phyloP scores from a whole-genome alignment of 2,888 invertebrate genomes.

The Nomada fucata region DNA sequence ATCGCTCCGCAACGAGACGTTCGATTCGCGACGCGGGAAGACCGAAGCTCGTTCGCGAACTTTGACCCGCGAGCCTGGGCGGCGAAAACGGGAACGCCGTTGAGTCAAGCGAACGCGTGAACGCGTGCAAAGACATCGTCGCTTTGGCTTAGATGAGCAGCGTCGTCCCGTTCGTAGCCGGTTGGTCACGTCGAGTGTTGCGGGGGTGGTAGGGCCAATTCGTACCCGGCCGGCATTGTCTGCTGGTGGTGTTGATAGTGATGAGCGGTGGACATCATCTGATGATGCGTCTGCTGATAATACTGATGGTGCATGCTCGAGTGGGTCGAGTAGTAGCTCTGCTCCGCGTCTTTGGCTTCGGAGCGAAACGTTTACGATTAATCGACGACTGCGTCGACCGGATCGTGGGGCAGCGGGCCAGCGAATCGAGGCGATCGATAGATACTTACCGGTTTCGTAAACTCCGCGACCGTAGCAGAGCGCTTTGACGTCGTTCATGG shows the following conservation, averaged over 20 bases:
- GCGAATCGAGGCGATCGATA: too few relatives aligned
- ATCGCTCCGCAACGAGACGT: too few relatives aligned
- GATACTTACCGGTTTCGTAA: constrained; percentile 77
- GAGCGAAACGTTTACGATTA: not conserved
- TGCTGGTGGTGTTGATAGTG: constrained; percentile 81
- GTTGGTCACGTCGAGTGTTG: constrained; percentile 82
- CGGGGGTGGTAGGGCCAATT: constrained; percentile 80
- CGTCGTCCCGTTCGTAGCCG: constrained; percentile 70
- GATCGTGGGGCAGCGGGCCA: too few relatives aligned
- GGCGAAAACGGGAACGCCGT: not conserved
- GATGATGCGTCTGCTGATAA: constrained; percentile 80
- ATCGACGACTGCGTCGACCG: not conserved
- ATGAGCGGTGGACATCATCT: constrained; percentile 78
- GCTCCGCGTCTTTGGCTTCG: constrained; percentile 80
- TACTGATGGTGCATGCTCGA: constrained; percentile 82
- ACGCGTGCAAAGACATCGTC: constrained; percentile 78
- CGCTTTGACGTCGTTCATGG: constrained; percentile 81
- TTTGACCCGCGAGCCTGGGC: constrained; percentile 1
- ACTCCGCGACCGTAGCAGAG: constrained; percentile 79
- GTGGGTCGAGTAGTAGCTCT: constrained; percentile 81
- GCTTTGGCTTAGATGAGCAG: constrained; percentile 71
- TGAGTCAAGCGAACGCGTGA: constrained; percentile 78
- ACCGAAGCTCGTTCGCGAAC: not conserved
- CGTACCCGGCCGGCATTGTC: constrained; percentile 77
- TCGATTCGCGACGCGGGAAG: not conserved